Base-by-base conservation (phyloP, 1,140 invertebrate genomes). In the Orchestia grillus region DNA sequence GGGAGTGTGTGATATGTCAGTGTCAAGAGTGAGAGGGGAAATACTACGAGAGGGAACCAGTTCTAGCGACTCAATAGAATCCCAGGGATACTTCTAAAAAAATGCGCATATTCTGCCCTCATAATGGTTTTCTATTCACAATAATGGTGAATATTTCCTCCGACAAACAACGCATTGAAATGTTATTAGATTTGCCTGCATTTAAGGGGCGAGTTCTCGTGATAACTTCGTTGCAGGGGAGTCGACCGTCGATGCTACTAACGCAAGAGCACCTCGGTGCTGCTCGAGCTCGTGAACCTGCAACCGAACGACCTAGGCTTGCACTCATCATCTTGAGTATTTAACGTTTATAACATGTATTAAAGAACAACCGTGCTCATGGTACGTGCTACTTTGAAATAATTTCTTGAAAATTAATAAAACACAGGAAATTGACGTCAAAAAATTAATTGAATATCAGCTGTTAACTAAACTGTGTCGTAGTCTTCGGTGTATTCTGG, bases 21-120 rank as follows among this genome's bases (percentile, higher is more conserved):
- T 94, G 92, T 94, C 92, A 94, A 94, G 92, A 94, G 92, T 94
- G 44, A 94, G 92, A 94, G 92, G 92, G 92, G 92, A 94, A 94
- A 94, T 94, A 47, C 92, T 94, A 47, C 41, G 43, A 44, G 92
- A 94, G 88, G 44, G 92, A 94, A 94, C 92, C 41, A 44, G 92
- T 47, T 44, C 92, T 47, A 94, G 92, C 92, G 92, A 94, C 92
- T 94, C 92, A 94, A 94, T 94, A 94, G 92, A 94, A 94, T 94
- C 92, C 92, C 6, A 94, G 92, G 92, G 92, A 94, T 94, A 47
- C 92, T 94, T n/a, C 92, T 94, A 44, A 94, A 94, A 94, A 94
- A 94, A 94, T 94, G 44, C 88, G 42, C 88, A 94, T 45, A 94
- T 44, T 94, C 44, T 45, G 44, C 92, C 92, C 28, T 94, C 44